Evolutionary conservation across 1,140 invertebrate genomes (phyloP), one percentile per base, ranked within the genome.

Genomic region (Linepithema humile): DNA sequence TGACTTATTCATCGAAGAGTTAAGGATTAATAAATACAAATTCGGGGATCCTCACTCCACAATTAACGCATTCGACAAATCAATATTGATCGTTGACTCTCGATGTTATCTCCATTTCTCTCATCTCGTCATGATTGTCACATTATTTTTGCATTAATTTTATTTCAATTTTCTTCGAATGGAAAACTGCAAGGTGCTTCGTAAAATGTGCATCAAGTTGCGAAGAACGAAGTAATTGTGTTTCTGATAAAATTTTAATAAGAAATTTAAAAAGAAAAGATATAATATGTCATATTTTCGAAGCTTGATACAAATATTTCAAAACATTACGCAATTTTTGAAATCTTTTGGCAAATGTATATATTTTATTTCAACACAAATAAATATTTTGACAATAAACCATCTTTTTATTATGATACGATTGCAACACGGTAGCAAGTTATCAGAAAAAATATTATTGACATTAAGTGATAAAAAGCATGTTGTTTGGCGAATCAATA

Each of bases 1-100:
- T 69, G 35, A 57, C 57, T 80, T 40, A 43, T 57, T 70, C 45
- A 29, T 80, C 29, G 20, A 77, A 65, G 7, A 45, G 5, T 43
- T n/a, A 29, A 77, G 29, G n/a, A 48, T 32, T 17, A 29, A 60
- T 23, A 20, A 10, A 15, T 2, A 75, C 15, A 62, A 26, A 62
- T 48, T 35, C 23, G 7, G 12, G n/a, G 5, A 0, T 48, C 9
- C 4, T 43, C n/a, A 20, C 20, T 40, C 23, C 15, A 29, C 6
- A 38, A 73, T 59, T 59, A 70, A 12, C 10, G n/a, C 2, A 9
- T 74, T 26, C 20, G 20, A 26, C 5, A 29, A 64, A 40, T 12
- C n/a, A n/a, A 48, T n/a, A 17, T 50, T 15, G n/a, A 26, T 62
- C n/a, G 26, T 26, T 29, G 4, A 20, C 7, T 26, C 12, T 40